These are phyloP conservation scores for Gallinago undulata DNA, from an alignment of 2,113 vertebrate genomes.

Conservation along the genomic window DNA sequence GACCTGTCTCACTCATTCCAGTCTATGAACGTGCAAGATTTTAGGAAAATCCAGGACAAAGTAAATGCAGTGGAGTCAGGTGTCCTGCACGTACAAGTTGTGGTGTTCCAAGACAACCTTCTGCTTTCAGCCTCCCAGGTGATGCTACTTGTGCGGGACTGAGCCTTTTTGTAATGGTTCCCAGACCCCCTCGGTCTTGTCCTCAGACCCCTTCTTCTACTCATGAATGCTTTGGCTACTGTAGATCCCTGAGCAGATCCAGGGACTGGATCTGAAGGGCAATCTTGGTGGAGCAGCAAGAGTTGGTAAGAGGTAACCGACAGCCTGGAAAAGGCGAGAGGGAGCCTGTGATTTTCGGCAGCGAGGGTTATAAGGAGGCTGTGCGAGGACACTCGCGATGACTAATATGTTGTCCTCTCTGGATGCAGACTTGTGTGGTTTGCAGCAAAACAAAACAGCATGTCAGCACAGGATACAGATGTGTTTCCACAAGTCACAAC, in stretches of 20 bases:
- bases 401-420: neutral
- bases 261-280: neutral
- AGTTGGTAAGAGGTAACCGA: neutral
- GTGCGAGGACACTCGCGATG: neutral
- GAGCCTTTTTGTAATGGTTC: neutral
- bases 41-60: neutral
- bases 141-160: neutral
- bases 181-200: neutral
- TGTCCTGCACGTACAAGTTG: fast-evolving
- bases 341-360: fast-evolving
- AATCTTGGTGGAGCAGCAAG: neutral
- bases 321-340: neutral
- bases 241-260: neutral
- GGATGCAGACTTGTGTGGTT: constrained; percentile 6
- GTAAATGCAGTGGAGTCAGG: too few relatives aligned
- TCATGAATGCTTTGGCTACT: neutral
- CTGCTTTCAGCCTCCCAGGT: neutral
- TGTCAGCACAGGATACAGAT: constrained; percentile 66
- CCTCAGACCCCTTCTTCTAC: neutral
- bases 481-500: constrained; percentile 49
- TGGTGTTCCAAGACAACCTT: neutral
- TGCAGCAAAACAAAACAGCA: constrained; percentile 39
- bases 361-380: neutral
- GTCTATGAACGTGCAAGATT: neutral
- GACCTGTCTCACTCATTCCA: neutral